Base-by-base conservation (phyloP, 2,888 invertebrate genomes). In the Caenorhabditis japonica region DNA sequence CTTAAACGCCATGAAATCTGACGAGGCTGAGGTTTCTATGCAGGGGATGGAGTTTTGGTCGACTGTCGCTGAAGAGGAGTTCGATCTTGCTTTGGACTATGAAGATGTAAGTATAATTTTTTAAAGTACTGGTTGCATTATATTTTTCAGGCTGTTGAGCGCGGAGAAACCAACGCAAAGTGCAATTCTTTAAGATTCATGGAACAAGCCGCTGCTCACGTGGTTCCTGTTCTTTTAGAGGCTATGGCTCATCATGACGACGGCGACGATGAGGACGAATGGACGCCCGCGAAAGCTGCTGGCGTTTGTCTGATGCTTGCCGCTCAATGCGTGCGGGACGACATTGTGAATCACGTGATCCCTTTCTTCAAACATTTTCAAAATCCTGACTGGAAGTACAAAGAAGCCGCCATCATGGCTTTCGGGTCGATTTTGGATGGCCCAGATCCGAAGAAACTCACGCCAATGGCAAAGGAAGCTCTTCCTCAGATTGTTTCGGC, bases 21-120 rank as follows among this genome's bases (percentile, higher is more conserved):
- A 95, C 77, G 92, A 93, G 79, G 96, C 97, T 90, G 96, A 97
- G 83, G 93, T 99, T 58, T 75, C 77, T 3, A 78, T 87, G 47
- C 87, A 86, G 55, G 99, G 99, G 80, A 97, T 99, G 88, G 99
- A 99, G 89, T 99, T 99, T 90, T 99, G 99, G 99, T 97, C 97
- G 4, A 97, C 96, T 85, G 97, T 99, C 0, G 96, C 97, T 87
- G 99, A 99, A 89, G 99, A 97, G 90, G 99, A 99, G 90, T 94
- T 97, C 34, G 97, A 97, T 89, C 90, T 97, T 79, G 92, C 93
- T 1, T 93, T 96, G 88, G 96, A 97, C 89, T 94, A 94, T 85
- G 93, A 93, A 44, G 97, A 97, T 84, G 90, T 89, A 82, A 46
- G 19, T 46, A n/a, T 30, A 34, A 13, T 36, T 38, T 34, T 4